Evolutionary conservation across 1,140 invertebrate genomes (phyloP).

Genomic region (Drosophila miranda): DNA sequence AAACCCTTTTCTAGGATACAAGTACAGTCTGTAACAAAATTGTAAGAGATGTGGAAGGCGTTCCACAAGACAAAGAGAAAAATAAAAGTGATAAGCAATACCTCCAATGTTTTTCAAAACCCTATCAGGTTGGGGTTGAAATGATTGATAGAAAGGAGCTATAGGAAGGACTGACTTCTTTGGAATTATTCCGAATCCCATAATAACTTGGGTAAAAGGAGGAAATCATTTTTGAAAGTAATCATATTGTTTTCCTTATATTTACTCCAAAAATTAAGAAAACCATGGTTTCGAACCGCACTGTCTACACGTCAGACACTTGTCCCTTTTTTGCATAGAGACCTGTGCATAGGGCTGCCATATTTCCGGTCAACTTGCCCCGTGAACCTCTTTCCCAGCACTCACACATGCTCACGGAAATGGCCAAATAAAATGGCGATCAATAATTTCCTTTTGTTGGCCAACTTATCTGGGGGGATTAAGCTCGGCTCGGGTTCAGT

Average conservation of each 20-base stretch:
- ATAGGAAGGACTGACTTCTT: too few relatives aligned
- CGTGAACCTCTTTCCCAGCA: conserved; percentile 4
- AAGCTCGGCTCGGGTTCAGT: conserved; percentile 55
- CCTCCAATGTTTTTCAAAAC: too few relatives aligned
- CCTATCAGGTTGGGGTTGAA: too few relatives aligned
- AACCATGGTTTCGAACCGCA: conserved; percentile 16
- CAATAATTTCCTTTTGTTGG: conserved; percentile 66
- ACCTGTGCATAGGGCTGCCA: conserved; percentile 13
- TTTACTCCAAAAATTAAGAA: too few relatives aligned
- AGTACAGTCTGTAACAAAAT: conserved; percentile 15
- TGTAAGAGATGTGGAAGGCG: neutral
- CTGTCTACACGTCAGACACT: conserved; percentile 18
- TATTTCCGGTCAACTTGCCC: conserved; percentile 62
- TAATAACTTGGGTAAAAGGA: too few relatives aligned
- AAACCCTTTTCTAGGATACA: conserved; percentile 45
- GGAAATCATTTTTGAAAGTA: neutral
- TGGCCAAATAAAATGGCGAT: conserved; percentile 68
- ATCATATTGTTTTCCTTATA: too few relatives aligned
- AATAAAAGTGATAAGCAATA: neutral
- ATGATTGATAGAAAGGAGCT: too few relatives aligned
- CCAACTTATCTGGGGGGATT: conserved; percentile 62
- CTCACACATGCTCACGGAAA: conserved; percentile 47
- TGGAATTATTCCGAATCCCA: too few relatives aligned
- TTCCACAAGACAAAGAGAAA: neutral
- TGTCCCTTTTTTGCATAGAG: conserved; percentile 53